Conservation (phyloP, 1,140 invertebrate genomes). For the Drosophila lowei region DNA sequence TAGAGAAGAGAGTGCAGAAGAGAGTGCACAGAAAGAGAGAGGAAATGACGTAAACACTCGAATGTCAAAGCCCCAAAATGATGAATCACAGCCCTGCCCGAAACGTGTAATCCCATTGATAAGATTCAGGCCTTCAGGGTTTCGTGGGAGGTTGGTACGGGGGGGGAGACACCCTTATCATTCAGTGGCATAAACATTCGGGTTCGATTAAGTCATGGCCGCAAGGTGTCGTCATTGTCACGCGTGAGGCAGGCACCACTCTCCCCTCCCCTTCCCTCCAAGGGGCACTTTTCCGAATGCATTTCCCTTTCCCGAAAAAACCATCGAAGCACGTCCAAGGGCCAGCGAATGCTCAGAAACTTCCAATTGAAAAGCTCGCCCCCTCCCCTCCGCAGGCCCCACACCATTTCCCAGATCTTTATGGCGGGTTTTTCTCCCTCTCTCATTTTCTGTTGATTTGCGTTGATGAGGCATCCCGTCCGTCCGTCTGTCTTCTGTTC, state of each 20-base stretch:
- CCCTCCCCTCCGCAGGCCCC: not conserved
- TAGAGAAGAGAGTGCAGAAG: not conserved
- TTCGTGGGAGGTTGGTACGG: not conserved
- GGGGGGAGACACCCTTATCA: constrained; percentile 20
- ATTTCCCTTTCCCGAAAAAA: constrained; percentile 19
- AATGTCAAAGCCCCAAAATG: not conserved
- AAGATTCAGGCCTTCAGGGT: constrained; percentile 1
- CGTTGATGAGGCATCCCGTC: constrained; percentile 27
- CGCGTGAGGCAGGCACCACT: constrained; percentile 19
- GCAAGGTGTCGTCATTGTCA: constrained; percentile 42
- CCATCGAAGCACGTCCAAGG: constrained; percentile 21
- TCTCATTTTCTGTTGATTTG: constrained; percentile 28
- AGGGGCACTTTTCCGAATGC: not conserved
- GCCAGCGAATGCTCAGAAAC: constrained; percentile 10
- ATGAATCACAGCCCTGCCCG: constrained; percentile 26
- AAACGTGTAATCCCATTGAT: constrained; percentile 12
- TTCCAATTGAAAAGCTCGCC: constrained; percentile 46
- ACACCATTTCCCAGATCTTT: not conserved
- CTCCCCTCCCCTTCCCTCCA: constrained; percentile 10
- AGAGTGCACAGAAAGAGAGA: too few species aligned
- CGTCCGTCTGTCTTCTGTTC: constrained; percentile 3
- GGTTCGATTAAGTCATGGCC: constrained; percentile 57
- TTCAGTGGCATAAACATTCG: constrained; percentile 32
- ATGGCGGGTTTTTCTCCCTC: not conserved
- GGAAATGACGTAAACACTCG: too few species aligned